Evolutionary conservation across 53 echinoderm and acorn worm species (phyloP).

Genomic region (Holothuria scabra): DNA sequence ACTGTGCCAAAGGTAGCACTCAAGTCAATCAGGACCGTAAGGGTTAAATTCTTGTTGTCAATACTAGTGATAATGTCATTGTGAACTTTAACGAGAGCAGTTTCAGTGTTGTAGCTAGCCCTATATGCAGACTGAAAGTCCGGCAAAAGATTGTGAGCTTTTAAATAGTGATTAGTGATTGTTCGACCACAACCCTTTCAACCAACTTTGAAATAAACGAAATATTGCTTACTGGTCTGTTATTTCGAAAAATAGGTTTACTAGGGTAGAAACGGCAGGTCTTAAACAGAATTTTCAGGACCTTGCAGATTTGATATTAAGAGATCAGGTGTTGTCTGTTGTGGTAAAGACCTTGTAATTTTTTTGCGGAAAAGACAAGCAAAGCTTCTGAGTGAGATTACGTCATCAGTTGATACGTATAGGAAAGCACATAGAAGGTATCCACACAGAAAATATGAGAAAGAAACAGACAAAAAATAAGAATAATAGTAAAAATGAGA

Average conservation of each 20-base stretch:
- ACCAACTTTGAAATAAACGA: conserved; percentile 29
- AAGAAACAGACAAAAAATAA: too few species aligned
- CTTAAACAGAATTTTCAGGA: conserved; percentile 1
- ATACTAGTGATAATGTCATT: too few species aligned
- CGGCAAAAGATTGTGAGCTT: too few species aligned
- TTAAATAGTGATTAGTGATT: too few species aligned
- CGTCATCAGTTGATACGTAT: conserved; percentile 40
- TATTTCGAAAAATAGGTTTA: conserved; percentile 48
- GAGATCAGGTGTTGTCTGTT: conserved; percentile 43
- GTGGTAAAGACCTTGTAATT: conserved; percentile 21
- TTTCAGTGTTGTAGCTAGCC: too few species aligned
- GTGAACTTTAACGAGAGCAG: too few species aligned
- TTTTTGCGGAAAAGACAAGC: conserved; percentile 45
- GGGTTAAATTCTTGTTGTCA: too few species aligned
- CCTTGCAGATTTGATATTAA: conserved; percentile 42
- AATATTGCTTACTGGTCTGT: conserved; percentile 6
- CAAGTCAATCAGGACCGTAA: too few species aligned
- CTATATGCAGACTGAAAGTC: too few species aligned
- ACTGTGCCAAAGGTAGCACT: too few species aligned
- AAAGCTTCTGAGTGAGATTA: background rate
- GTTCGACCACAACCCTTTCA: too few species aligned
- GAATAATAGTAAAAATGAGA: too few species aligned
- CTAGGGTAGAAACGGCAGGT: conserved; percentile 37
- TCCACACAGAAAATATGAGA: background rate
- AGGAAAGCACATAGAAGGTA: background rate